Evolutionary conservation across 2,797 vertebrate genomes (phyloP), one percentile per base, ranked within the genome.

Genomic region (Denticeps clupeoides): DNA sequence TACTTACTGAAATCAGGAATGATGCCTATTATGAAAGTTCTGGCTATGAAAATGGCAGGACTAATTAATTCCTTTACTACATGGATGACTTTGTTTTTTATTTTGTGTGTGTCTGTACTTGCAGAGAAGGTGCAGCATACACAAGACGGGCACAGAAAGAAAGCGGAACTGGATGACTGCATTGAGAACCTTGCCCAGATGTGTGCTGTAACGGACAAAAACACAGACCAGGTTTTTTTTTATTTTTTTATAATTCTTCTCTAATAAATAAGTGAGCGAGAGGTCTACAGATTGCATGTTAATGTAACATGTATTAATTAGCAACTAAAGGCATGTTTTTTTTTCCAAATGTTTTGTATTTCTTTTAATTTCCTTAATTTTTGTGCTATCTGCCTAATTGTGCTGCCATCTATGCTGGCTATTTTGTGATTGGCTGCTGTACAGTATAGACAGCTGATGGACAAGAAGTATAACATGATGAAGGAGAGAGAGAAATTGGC

Each of bases 401-500:
- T 7, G 7, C 19, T 16, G n/a, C 7, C 19, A 2, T 23, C 2
- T 25, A 9, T 8, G n/a, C 5, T 31, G 12, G 13, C 31, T 7
- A 18, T 16, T 18, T 15, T 13, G 12, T 47, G 3, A 24, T 3
- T 35, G 10, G 22, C 3, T 35, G 13, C 9, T 25, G 43, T 43
- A 24, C 51, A 90, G 87, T 83, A 64, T 53, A 70, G 68, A 49
- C 55, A 63, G 48, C 56, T 87, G 56, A 75, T 74, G 60, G 69
- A 66, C 16, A 55, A 75, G 58, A 87, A 87, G 19, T 52, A 28
- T 26, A 55, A 21, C 13, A 68, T 82, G 49, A 68, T 79, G 2
- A 79, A 65, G 37, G 84, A 88, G 52, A 80, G 87, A 42, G 72
- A 88, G 15, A 60, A 70, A 3, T 74, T 90, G 1, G 80, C 84